These are phyloP conservation scores for Anastatus disparis DNA, from an alignment of 1,140 invertebrate genomes.

Conservation along the genomic window DNA sequence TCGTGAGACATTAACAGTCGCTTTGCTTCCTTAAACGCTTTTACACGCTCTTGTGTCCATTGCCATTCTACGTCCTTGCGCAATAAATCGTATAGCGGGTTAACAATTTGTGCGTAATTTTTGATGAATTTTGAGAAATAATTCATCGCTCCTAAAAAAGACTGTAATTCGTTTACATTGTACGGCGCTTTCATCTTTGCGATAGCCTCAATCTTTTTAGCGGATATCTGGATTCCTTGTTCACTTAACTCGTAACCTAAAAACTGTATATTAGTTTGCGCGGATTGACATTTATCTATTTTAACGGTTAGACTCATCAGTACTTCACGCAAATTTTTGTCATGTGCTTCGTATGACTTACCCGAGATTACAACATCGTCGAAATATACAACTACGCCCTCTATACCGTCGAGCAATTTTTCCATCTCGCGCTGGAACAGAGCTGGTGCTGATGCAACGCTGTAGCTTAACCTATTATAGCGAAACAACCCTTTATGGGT, in stretches of 20 bases:
- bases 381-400: conserved; percentile 3
- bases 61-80: not conserved
- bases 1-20: no score
- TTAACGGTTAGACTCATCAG: not conserved
- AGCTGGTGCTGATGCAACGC: conserved; percentile 26
- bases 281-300: not conserved
- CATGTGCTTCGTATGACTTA: not conserved
- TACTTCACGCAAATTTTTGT: not conserved
- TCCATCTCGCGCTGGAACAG: conserved; percentile 38
- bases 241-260: not conserved
- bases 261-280: not conserved
- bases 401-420: conserved; percentile 14
- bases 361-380: not conserved
- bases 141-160: conserved; percentile 7
- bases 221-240: not conserved
- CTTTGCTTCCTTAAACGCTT: no score
- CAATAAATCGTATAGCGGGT: conserved; percentile 9
- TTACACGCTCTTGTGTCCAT: no score
- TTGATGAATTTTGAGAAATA: conserved; percentile 22
- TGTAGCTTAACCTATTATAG: conserved; percentile 27
- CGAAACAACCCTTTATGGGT: conserved; percentile 35
- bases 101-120: not conserved
- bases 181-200: not conserved
- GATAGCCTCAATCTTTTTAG: not conserved
- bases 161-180: conserved; percentile 4